Evolutionary conservation across 2,888 invertebrate species (phyloP).

Genomic region (Disparrhopalites patrizii): DNA sequence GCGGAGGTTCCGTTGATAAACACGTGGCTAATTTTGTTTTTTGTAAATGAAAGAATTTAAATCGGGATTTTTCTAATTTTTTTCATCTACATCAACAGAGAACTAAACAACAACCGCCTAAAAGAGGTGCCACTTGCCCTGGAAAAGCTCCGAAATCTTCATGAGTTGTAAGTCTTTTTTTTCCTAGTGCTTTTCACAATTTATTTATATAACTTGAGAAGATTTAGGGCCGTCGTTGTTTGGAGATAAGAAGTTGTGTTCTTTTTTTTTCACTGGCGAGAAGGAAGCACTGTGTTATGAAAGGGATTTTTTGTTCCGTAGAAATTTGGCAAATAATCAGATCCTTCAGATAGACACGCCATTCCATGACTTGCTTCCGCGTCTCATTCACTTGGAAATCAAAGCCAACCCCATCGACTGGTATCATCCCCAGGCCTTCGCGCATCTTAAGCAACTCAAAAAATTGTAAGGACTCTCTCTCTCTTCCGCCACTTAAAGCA

Average conservation of each 20-base stretch:
- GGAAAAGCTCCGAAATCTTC: constrained; percentile 67
- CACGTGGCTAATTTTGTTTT: not conserved
- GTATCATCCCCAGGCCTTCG: constrained; percentile 68
- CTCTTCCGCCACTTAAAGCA: too few relatives aligned
- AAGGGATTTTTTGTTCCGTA: constrained; percentile 53
- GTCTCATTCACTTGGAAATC: constrained; percentile 71
- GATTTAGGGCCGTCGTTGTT: not conserved
- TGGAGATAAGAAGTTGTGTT: too few relatives aligned
- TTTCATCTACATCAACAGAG: constrained; percentile 57
- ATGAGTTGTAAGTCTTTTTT: constrained; percentile 73
- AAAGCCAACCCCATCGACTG: constrained; percentile 74
- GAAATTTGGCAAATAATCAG: constrained; percentile 77
- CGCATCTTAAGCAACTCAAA: constrained; percentile 69
- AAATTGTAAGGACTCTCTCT: too few relatives aligned
- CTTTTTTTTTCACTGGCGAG: too few relatives aligned
- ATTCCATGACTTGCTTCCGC: constrained; percentile 64
- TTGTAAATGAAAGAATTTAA: not conserved
- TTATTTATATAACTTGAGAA: not conserved
- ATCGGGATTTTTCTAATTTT: constrained; percentile 9
- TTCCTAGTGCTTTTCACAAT: not conserved
- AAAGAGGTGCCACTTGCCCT: constrained; percentile 72
- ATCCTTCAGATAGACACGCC: constrained; percentile 70
- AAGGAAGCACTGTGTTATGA: too few relatives aligned
- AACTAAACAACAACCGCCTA: constrained; percentile 71
- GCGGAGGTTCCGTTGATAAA: too few relatives aligned